Evolutionary conservation across 1,140 invertebrate genomes (phyloP).

Genomic region (Penaeus chinensis): DNA sequence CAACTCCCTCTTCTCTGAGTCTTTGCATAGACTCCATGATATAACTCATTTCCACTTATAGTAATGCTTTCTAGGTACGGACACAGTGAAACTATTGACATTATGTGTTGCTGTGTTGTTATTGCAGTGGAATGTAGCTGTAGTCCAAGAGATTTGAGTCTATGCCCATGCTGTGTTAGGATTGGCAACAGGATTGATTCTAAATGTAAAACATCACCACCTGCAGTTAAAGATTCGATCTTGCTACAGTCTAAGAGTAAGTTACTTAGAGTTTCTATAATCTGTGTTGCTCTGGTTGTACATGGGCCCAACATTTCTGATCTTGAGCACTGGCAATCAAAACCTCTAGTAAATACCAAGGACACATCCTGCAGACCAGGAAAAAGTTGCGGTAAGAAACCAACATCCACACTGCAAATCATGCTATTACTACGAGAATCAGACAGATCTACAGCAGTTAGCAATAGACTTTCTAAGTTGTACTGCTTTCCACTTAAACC

Average conservation of each 20-base stretch:
- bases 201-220: slow-evolving; percentile 48
- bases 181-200: slow-evolving; percentile 47
- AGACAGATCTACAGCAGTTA: slow-evolving; percentile 45
- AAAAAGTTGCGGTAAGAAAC: slow-evolving; percentile 44
- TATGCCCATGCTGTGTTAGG: slow-evolving; percentile 38
- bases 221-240: slow-evolving; percentile 52
- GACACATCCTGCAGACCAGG: slow-evolving; percentile 54
- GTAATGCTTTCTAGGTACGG: slow-evolving; percentile 46
- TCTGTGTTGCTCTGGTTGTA: slow-evolving; percentile 43
- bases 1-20: slow-evolving; percentile 12
- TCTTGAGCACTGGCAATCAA: slow-evolving; percentile 51
- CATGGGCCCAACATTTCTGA: slow-evolving; percentile 45
- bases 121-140: slow-evolving; percentile 46
- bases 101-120: slow-evolving; percentile 44
- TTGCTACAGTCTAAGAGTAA: slow-evolving; percentile 44
- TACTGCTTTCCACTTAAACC: slow-evolving; percentile 56
- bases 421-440: slow-evolving; percentile 39
- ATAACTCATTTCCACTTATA: slow-evolving; percentile 42
- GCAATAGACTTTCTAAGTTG: slow-evolving; percentile 45
- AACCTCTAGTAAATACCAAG: slow-evolving; percentile 43
- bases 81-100: slow-evolving; percentile 45
- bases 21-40: slow-evolving; percentile 6
- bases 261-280: slow-evolving; percentile 50
- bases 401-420: slow-evolving; percentile 54
- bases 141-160: slow-evolving; percentile 44